A percentile compares a stretch with the other conserved stretches of the same genome.
These are phyloP conservation scores for Limnodromus scolopaceus DNA, from an alignment of 2,797 vertebrate genomes.

Conservation along the genomic window DNA sequence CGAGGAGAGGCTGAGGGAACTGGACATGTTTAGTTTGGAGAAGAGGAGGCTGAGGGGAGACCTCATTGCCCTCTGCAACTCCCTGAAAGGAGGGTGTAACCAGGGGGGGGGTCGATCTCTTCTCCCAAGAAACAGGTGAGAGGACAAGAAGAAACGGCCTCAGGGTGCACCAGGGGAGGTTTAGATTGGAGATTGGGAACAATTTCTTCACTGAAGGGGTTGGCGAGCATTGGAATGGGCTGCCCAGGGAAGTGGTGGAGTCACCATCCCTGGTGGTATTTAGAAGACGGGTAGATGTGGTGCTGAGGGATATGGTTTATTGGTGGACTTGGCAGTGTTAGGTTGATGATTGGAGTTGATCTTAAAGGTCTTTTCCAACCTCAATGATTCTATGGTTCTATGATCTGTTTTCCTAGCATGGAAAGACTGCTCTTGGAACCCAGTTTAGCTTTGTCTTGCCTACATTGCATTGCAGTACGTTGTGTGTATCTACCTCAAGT, in stretches of 20 bases:
- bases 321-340: background rate
- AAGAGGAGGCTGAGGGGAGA: background rate
- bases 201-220: background rate
- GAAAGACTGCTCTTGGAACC: background rate
- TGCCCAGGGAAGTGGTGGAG: background rate
- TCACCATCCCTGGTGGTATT: background rate
- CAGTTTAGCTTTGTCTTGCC: background rate
- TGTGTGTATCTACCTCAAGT: background rate
- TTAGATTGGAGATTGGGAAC: background rate
- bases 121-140: background rate
- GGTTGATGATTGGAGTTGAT: background rate
- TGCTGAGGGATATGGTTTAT: background rate
- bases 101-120: accelerated
- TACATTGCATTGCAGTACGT: background rate
- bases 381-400: background rate
- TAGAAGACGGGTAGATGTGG: background rate
- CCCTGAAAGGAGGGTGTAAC: background rate
- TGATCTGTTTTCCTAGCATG: background rate
- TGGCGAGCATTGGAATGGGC: background rate
- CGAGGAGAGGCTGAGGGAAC: background rate
- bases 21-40: background rate
- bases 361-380: background rate
- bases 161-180: background rate
- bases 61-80: accelerated
- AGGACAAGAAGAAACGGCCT: background rate